phyloP scores from a whole-genome alignment of 2,888 invertebrate species.

The Papilio protenor region DNA sequence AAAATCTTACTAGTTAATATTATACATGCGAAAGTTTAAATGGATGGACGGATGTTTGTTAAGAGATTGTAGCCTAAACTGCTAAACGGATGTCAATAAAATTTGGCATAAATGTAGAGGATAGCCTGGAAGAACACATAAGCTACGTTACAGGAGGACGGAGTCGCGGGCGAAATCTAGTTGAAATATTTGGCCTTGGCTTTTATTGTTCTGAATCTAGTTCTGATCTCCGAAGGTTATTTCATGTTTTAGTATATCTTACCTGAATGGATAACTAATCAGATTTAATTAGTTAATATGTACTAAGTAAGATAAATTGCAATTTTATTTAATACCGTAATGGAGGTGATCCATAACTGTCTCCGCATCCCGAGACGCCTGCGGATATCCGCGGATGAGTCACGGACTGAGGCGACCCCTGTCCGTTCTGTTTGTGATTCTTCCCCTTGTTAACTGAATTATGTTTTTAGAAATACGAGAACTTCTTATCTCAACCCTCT shows the following conservation, averaged over 20 bases:
- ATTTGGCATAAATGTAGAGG: too few relatives aligned
- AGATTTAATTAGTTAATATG: constrained; percentile 42
- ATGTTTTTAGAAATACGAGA: constrained; percentile 73
- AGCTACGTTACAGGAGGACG: too few relatives aligned
- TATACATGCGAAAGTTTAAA: too few relatives aligned
- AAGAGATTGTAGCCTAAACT: too few relatives aligned
- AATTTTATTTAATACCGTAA: constrained; percentile 61
- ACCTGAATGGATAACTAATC: background rate
- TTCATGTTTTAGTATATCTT: background rate
- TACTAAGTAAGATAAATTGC: constrained; percentile 43
- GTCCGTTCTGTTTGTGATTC: constrained; percentile 65
- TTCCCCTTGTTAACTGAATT: constrained; percentile 73
- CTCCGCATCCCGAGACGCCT: constrained; percentile 61
- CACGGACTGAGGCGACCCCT: constrained; percentile 63
- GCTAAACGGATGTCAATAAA: too few relatives aligned
- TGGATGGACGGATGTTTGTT: too few relatives aligned
- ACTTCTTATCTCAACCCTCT: constrained; percentile 69
- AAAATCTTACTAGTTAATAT: too few relatives aligned
- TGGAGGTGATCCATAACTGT: constrained; percentile 75
- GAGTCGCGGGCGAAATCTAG: too few relatives aligned
- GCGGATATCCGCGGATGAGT: constrained; percentile 76
- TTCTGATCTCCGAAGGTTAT: too few relatives aligned
- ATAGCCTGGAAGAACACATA: too few relatives aligned
- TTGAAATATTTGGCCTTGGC: too few relatives aligned
- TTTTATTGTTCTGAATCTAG: too few relatives aligned